Percentiles rank a stretch among this genome's conserved stretches.
phyloP scores from a whole-genome alignment of 2,113 vertebrate species.

The Miniopterus natalensis region DNA sequence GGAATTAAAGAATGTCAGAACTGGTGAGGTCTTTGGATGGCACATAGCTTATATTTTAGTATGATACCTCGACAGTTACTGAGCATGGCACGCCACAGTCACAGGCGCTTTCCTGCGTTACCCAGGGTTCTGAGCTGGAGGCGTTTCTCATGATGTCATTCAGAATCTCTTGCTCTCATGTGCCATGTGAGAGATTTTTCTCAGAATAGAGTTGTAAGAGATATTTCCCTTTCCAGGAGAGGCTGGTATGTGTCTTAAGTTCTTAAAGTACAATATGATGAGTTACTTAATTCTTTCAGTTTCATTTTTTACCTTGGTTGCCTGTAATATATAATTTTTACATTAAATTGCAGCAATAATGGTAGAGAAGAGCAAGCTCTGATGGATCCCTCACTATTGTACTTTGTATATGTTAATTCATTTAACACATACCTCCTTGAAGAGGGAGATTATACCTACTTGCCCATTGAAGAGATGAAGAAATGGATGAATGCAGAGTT shows the following conservation, averaged over 20 bases:
- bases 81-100: neutral
- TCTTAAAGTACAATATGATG: neutral
- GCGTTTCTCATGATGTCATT: neutral
- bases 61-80: neutral
- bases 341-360: constrained; percentile 27
- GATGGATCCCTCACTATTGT: neutral
- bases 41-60: neutral
- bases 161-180: constrained; percentile 32
- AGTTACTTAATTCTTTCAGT: constrained; percentile 32
- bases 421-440: neutral
- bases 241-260: neutral
- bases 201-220: neutral
- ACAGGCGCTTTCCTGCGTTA: neutral
- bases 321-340: neutral
- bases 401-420: neutral
- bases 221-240: constrained; percentile 15
- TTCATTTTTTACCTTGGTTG: neutral
- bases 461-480: neutral
- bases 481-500: neutral
- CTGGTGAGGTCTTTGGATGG: neutral
- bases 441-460: neutral
- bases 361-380: constrained; percentile 26
- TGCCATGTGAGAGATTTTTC: neutral
- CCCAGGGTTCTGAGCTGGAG: neutral
- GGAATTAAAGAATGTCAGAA: neutral